Evolutionary conservation across 2,113 vertebrate species (phyloP).

Genomic region (Rhinopomastus cyanomelas): DNA sequence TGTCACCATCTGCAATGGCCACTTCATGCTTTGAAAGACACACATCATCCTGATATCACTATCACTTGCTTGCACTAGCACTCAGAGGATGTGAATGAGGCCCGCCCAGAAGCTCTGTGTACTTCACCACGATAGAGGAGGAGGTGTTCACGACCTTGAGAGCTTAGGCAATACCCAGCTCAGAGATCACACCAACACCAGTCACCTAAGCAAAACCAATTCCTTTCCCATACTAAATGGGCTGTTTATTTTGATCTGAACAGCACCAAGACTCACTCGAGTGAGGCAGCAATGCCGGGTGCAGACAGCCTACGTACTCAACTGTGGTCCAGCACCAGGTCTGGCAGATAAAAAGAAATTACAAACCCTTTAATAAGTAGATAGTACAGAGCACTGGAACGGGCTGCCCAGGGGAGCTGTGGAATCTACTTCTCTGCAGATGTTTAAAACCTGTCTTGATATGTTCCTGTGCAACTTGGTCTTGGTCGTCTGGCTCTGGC

Average conservation of each 20-base stretch:
- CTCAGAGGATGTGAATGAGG: not conserved
- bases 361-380: not conserved
- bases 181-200: not conserved
- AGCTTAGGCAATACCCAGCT: not conserved
- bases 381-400: too few relatives aligned
- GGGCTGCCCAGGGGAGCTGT: too few relatives aligned
- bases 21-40: not conserved
- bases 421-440: too few relatives aligned
- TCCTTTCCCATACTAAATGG: not conserved
- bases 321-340: not conserved
- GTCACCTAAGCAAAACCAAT: not conserved
- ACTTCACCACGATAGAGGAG: not conserved
- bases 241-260: not conserved
- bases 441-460: too few relatives aligned
- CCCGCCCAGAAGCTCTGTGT: not conserved
- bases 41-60: not conserved
- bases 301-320: fast-evolving
- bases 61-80: not conserved
- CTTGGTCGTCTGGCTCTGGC: too few relatives aligned
- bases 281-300: fast-evolving
- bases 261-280: not conserved
- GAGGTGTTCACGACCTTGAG: not conserved
- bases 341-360: not conserved
- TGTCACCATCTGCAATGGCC: not conserved
- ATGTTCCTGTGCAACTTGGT: too few relatives aligned